A percentile compares a stretch with the other conserved stretches of the same genome.
Conservation (phyloP, 64 coral and sea anemone genomes). For the Pachyseris speciosa region DNA sequence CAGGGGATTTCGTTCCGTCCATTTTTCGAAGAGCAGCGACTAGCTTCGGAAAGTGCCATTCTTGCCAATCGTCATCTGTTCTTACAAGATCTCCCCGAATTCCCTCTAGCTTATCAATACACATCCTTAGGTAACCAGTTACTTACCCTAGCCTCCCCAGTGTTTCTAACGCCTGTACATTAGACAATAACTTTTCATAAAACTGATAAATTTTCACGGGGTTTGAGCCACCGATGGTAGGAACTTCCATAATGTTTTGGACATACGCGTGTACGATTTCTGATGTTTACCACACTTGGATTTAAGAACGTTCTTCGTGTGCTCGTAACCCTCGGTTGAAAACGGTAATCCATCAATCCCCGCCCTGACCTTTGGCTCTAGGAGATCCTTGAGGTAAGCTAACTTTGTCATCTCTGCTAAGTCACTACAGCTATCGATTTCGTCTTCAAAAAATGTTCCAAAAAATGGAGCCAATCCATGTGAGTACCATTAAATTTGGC, state of each 20-base stretch:
- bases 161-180: slow-evolving; percentile 31
- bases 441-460: not conserved
- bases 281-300: slow-evolving; percentile 44
- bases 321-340: slow-evolving; percentile 36
- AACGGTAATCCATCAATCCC: slow-evolving; percentile 52
- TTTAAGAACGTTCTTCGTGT: slow-evolving; percentile 25
- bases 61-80: slow-evolving; percentile 56
- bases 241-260: slow-evolving; percentile 24
- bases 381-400: slow-evolving; percentile 29
- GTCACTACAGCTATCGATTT: slow-evolving; percentile 26
- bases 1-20: slow-evolving; percentile 52
- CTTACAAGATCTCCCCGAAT: slow-evolving; percentile 44
- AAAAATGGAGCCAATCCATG: not conserved
- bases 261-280: slow-evolving; percentile 52
- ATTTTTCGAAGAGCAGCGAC: slow-evolving; percentile 38
- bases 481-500: no score
- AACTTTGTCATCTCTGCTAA: not conserved
- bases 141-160: slow-evolving; percentile 28
- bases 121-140: not conserved
- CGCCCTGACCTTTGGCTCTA: slow-evolving; percentile 33
- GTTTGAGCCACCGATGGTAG: not conserved
- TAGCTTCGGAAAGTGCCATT: slow-evolving; percentile 56
- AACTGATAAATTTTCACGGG: slow-evolving; percentile 32
- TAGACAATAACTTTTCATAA: not conserved
- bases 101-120: slow-evolving; percentile 34